Evolutionary conservation across 2,797 vertebrate species (phyloP).

Genomic region (Enteromius unitaeniatus): DNA sequence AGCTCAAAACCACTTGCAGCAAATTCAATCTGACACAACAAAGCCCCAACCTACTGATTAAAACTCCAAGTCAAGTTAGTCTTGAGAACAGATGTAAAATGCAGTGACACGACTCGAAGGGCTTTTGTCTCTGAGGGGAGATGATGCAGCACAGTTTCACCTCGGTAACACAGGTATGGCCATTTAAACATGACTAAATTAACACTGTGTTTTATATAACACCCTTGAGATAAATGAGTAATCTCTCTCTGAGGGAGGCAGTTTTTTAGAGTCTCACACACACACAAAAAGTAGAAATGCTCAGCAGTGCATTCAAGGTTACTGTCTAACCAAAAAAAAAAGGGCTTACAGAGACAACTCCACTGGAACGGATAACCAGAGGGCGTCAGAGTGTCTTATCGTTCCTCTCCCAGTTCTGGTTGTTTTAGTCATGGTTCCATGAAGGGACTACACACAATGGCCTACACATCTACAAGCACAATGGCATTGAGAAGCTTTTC

Average conservation of each 20-base stretch:
- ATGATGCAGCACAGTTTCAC: slow-evolving; percentile 13
- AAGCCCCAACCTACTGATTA: neutral
- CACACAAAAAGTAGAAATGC: neutral
- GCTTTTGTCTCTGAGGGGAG: neutral
- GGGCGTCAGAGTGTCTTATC: slow-evolving; percentile 3
- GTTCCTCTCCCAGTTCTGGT: neutral
- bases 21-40: slow-evolving; percentile 4
- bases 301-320: slow-evolving; percentile 19
- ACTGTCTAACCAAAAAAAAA: neutral
- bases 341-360: neutral
- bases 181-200: slow-evolving; percentile 13
- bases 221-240: slow-evolving; percentile 36
- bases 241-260: neutral
- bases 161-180: slow-evolving; percentile 3
- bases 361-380: slow-evolving; percentile 8
- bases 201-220: slow-evolving; percentile 42
- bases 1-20: slow-evolving; percentile 5
- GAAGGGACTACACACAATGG: neutral
- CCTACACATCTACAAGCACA: neutral
- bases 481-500: slow-evolving; percentile 14
- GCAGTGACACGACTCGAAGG: neutral
- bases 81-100: slow-evolving; percentile 1
- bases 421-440: slow-evolving; percentile 31
- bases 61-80: slow-evolving; percentile 4
- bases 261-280: slow-evolving; percentile 26